Evolutionary conservation across 2,113 vertebrate genomes (phyloP), one percentile per base, ranked within the genome.

Genomic region (Tor tambroides): DNA sequence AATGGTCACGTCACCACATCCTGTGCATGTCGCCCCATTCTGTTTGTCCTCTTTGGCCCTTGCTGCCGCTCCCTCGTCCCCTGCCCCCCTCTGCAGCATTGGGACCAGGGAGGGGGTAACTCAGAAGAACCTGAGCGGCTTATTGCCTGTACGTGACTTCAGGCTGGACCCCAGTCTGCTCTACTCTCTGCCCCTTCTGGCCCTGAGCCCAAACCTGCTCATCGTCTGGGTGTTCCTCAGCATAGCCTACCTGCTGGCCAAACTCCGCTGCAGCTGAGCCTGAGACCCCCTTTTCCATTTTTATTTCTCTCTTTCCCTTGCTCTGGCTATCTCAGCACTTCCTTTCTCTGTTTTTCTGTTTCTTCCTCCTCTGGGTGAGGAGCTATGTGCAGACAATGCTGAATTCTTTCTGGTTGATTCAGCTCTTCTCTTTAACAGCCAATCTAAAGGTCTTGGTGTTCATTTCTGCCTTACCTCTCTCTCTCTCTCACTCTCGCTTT

Each of bases 121-220:
- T 94, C 98, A 99, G 98, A 99, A 99, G 98, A 99, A 99, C 96
- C 94, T 98, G 96, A 96, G 97, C 91, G 98, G 98, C 92, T 91
- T 99, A 96, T 96, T 98, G 95, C 98, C 98, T 85, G 95, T 98
- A 95, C 97, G 98, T 90, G 98, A 99, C 95, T 94, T 98, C 93
- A 96, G 96, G 91, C 95, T 99, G 96, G 98, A 99, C 91, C 97
- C 97, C 93, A 97, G 95, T 95, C 97, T 99, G 80, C 95, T 99
- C 93, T 99, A 99, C 96, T 99, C 98, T 85, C 95, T 99, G 92
- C 98, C 98, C 91, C 95, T 99, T 90, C 92, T 99, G 93, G 97
- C 98, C 81, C 95, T 99, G 91, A 99, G 97, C 96, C 98, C 98
- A 92, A 98, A 97, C 96, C 96, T 99, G 93, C 97, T 99, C 94